Conservation (phyloP, 2,888 invertebrate genomes). For the Ametastegia equiseti region DNA sequence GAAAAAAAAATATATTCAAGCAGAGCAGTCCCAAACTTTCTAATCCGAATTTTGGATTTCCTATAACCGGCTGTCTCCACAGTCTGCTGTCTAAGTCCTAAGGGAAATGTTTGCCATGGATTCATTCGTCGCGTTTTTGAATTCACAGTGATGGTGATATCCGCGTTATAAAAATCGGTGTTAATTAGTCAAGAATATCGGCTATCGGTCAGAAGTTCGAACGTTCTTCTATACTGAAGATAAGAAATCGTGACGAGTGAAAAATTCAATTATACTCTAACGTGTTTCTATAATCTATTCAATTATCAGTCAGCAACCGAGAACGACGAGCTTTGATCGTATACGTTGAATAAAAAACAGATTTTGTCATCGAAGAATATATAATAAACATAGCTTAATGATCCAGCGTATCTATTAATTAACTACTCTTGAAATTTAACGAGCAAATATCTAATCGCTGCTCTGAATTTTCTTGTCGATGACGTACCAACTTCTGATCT, state of each 20-base stretch:
- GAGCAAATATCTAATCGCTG: neutral
- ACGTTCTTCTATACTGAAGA: no score
- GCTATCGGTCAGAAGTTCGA: no score
- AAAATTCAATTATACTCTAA: neutral
- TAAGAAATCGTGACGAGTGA: neutral
- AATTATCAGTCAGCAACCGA: neutral
- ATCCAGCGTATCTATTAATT: neutral
- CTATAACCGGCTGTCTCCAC: neutral
- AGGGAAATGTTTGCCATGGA: neutral
- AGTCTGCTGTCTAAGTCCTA: slow-evolving; percentile 15
- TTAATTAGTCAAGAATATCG: neutral
- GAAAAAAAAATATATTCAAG: no score
- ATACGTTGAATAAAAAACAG: neutral
- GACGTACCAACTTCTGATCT: neutral
- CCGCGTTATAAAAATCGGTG: neutral
- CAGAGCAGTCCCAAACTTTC: slow-evolving; percentile 57
- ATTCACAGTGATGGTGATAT: neutral
- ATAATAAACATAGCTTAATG: neutral
- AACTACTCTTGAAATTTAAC: slow-evolving; percentile 1
- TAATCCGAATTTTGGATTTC: slow-evolving; percentile 53
- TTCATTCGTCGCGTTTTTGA: neutral
- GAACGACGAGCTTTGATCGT: neutral
- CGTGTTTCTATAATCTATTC: neutral
- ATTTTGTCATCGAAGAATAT: neutral
- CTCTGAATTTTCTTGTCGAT: neutral